A percentile compares a stretch with the other conserved stretches of the same genome.
Conservation (phyloP, 2,888 invertebrate genomes). For the Agrotis clavis region DNA sequence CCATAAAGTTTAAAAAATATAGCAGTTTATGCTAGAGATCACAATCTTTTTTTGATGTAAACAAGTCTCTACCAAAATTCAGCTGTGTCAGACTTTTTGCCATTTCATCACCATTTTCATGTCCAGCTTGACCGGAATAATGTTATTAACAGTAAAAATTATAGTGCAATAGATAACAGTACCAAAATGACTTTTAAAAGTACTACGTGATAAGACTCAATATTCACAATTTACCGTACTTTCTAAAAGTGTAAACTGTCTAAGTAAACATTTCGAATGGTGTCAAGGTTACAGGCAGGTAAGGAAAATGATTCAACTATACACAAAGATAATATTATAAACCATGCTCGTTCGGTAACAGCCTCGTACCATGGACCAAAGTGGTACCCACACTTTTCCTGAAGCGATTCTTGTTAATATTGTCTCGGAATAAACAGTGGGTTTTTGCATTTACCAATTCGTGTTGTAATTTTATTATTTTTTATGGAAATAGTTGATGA, state of each 20-base stretch:
- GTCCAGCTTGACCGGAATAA: no score
- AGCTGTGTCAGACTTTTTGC: no score
- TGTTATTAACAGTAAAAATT: no score
- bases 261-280: conserved; percentile 12
- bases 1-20: no score
- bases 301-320: conserved; percentile 38
- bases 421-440: background rate
- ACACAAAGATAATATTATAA: conserved; percentile 4
- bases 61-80: no score
- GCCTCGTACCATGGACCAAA: conserved; percentile 31
- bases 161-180: background rate
- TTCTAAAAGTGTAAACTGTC: conserved; percentile 9
- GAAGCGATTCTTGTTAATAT: conserved; percentile 31
- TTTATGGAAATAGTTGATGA: no score
- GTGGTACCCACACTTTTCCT: conserved; percentile 37
- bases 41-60: no score
- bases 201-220: background rate
- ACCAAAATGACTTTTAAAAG: background rate
- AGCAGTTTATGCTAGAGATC: no score
- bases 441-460: conserved; percentile 12
- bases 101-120: no score
- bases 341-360: conserved; percentile 5
- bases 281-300: conserved; percentile 23
- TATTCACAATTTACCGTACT: background rate
- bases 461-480: background rate